Evolutionary conservation across 2,888 invertebrate species (phyloP).

Genomic region (Orthosia incerta): DNA sequence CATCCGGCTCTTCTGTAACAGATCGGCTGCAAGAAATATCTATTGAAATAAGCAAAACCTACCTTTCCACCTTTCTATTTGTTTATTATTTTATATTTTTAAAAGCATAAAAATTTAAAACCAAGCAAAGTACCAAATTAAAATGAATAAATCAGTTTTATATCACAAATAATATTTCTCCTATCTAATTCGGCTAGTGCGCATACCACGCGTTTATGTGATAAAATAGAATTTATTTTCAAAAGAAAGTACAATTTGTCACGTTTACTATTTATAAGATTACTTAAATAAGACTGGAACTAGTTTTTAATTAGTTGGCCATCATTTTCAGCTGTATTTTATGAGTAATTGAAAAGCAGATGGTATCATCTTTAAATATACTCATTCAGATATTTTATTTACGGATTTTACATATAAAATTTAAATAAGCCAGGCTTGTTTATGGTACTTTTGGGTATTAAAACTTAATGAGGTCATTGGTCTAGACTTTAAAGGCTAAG

Average conservation of each 20-base stretch:
- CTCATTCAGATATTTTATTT: conserved; percentile 5
- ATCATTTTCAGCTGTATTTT: conserved; percentile 4
- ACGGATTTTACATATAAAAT: not conserved
- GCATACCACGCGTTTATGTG: not conserved
- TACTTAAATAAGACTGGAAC: conserved; percentile 8
- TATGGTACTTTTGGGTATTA: not conserved
- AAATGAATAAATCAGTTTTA: conserved; percentile 3
- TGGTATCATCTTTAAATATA: not conserved
- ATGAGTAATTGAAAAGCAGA: not conserved
- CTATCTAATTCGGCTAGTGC: not conserved
- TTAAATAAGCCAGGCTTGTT: not conserved
- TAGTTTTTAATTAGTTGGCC: conserved; percentile 13
- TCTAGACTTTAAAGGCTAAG: not conserved
- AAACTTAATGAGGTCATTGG: conserved; percentile 12
- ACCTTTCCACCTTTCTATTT: too few species aligned
- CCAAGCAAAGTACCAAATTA: not conserved
- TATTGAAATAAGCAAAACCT: too few species aligned
- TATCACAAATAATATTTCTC: conserved; percentile 11
- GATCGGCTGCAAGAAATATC: too few species aligned
- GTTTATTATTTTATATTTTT: too few species aligned
- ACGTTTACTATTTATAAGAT: conserved; percentile 12
- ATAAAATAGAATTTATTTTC: not conserved
- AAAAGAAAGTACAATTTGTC: conserved; percentile 13
- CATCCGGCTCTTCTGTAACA: too few species aligned
- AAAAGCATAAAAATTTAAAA: not conserved